Evolutionary conservation across 2,797 vertebrate species (phyloP).

Genomic region (Chrosomus eos): DNA sequence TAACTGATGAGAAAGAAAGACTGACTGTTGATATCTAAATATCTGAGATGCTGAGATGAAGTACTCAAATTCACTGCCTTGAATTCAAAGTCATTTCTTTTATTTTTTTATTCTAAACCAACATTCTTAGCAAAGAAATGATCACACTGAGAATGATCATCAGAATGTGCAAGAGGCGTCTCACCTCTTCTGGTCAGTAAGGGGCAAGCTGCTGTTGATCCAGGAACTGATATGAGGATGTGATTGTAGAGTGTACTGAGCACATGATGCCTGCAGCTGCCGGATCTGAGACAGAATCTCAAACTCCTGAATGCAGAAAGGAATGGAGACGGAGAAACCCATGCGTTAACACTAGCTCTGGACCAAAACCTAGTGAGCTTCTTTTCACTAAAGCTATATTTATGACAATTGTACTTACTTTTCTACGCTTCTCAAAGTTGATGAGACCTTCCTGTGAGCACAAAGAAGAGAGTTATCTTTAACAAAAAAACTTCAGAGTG

Average conservation of each 20-base stretch:
- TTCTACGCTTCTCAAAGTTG: constrained; percentile 91
- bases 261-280: constrained; percentile 85
- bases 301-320: constrained; percentile 79
- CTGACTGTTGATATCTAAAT: not conserved
- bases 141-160: not conserved
- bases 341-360: not conserved
- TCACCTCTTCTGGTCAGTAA: constrained; percentile 90
- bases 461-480: constrained; percentile 27
- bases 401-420: constrained; percentile 74
- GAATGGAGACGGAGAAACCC: not conserved
- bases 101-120: not conserved
- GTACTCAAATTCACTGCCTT: too few species aligned
- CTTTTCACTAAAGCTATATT: not conserved
- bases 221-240: constrained; percentile 69
- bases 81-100: not conserved
- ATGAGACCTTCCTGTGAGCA: constrained; percentile 82
- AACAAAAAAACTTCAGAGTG: not conserved
- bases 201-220: constrained; percentile 75
- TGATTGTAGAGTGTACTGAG: constrained; percentile 75
- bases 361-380: not conserved
- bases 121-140: not conserved
- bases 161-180: not conserved
- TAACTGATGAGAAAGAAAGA: constrained; percentile 74
- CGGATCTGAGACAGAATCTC: constrained; percentile 86
- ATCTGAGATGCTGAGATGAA: constrained; percentile 10